Conservation (phyloP, 1,140 invertebrate genomes). For the Cecropterus lyciades region DNA sequence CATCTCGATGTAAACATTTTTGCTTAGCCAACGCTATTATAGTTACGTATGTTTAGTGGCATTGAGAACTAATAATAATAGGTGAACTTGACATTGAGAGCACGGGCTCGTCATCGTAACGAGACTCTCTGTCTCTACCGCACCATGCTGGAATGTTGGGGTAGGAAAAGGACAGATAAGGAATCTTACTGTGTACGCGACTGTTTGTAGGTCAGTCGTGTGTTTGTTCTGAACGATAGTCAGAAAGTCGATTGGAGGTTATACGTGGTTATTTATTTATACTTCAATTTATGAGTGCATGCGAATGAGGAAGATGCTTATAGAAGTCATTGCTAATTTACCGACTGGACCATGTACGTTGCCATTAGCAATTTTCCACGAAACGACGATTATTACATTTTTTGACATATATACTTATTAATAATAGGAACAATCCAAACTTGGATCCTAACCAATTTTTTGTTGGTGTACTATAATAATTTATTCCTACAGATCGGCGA, state of each 20-base stretch:
- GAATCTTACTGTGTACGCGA: conserved; percentile 70
- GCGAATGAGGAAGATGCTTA: conserved; percentile 21
- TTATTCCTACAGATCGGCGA: too few relatives aligned
- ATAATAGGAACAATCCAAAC: too few relatives aligned
- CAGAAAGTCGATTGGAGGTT: conserved; percentile 83
- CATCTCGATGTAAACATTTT: conserved; percentile 40
- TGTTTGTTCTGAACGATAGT: conserved; percentile 81
- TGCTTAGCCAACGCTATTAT: conserved; percentile 55
- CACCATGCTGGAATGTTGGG: conserved; percentile 44
- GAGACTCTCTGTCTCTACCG: conserved; percentile 66
- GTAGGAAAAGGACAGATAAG: conserved; percentile 65
- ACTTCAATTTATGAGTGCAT: conserved; percentile 46
- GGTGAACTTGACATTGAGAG: conserved; percentile 83
- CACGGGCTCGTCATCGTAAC: conserved; percentile 80
- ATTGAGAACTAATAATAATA: conserved; percentile 84
- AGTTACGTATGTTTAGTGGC: conserved; percentile 76
- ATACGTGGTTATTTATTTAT: conserved; percentile 76
- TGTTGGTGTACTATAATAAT: too few relatives aligned
- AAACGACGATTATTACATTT: background rate
- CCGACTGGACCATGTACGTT: background rate
- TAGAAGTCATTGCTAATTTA: conserved; percentile 8
- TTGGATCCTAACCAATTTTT: too few relatives aligned
- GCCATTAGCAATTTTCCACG: background rate
- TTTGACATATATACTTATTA: too few relatives aligned
- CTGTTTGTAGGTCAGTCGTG: conserved; percentile 83